phyloP scores from a whole-genome alignment of 1,140 invertebrate species.

The Latrodectus geometricus region DNA sequence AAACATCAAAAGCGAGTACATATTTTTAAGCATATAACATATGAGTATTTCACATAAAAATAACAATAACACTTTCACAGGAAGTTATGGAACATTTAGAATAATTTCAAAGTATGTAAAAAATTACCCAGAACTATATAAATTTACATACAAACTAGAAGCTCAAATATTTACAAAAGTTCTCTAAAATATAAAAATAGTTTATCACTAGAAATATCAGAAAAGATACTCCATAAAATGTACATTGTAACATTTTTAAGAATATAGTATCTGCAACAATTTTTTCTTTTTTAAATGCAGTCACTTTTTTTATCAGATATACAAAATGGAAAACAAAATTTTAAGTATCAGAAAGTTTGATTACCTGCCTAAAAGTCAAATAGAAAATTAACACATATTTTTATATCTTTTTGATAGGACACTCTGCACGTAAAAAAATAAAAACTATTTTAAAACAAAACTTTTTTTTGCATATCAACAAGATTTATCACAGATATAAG shows the following conservation, averaged over 20 bases:
- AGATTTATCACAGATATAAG: no score
- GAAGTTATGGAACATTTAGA: background rate
- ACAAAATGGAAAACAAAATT: background rate
- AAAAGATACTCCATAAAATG: no score
- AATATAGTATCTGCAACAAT: background rate
- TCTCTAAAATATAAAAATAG: background rate
- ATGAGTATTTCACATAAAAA: background rate
- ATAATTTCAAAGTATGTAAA: background rate
- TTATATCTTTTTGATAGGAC: background rate
- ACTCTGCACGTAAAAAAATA: background rate
- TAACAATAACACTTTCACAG: background rate
- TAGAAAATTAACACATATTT: background rate
- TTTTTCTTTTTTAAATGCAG: background rate
- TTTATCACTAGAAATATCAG: background rate
- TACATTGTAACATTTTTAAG: background rate
- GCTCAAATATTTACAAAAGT: background rate
- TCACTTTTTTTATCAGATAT: background rate
- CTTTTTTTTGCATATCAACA: no score
- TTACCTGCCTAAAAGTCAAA: background rate
- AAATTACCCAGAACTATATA: background rate
- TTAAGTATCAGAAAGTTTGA: background rate
- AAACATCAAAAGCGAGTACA: background rate
- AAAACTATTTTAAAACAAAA: background rate
- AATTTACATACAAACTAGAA: background rate
- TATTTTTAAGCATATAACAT: background rate